Base-by-base conservation (phyloP, 2,113 vertebrate genomes). In the Oostethus manadensis region DNA sequence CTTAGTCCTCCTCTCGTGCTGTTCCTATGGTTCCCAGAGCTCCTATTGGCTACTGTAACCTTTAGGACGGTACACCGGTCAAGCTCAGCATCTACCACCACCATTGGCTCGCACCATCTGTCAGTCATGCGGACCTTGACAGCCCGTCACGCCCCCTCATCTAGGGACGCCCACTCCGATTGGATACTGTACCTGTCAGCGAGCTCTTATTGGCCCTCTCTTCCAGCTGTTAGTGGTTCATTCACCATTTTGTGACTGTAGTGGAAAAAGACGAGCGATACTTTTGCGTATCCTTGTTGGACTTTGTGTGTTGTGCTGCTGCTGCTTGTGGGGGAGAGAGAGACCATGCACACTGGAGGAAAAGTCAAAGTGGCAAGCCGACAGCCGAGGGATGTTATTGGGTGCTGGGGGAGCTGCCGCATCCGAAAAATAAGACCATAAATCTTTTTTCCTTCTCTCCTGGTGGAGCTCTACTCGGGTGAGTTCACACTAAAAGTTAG, bases 201-300 rank as follows among this genome's bases (percentile, higher is more conserved):
- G 76, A 83, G 23, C 74, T 78, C 66, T 82, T 85, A 94, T 96
- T 94, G 93, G 94, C 71, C 87, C 14, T 47, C 45, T 82, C 21
- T 58, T 86, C 91, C 93, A 94, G 93, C 93, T 94, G 93, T 93
- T 93, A 91, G 89, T 91, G 91, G 91, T 96, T 94, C 94, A 96
- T 96, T 96, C 94, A 96, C 93, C 94, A 95, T 95, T 96, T 96
- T 95, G 93, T 93, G 92, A 91, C 91, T 92, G 84, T 95, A 93
- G 93, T 94, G 93, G 89, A 73, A 93, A 93, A 92, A 92, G 88
- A 82, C 80, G 87, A 88, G 63, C 82, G 84, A 89, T 89, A 90
- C 87, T 91, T 91, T 90, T 85, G 77, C 82, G 67, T 78, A 79
- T 80, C 82, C 84, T 65, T 66, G 76, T 84, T 80, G 84, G 88